Conservation (phyloP, 2,113 vertebrate genomes). For the Tylochromis polylepis region DNA sequence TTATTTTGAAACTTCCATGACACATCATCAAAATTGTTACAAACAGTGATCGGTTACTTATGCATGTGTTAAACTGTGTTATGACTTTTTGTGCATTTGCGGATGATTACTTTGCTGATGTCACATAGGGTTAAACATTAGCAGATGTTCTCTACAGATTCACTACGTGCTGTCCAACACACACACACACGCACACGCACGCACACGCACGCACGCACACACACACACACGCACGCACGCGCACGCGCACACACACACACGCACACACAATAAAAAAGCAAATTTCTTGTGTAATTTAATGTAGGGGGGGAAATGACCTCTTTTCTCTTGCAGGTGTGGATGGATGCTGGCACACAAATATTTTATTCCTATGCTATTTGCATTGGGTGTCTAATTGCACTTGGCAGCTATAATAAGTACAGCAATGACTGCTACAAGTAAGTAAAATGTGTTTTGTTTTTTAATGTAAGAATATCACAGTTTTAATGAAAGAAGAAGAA, state of each 20-base stretch:
- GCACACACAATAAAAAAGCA: neutral
- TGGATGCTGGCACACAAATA: slow-evolving; percentile 81
- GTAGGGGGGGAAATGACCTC: neutral
- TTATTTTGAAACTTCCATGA: too few species aligned
- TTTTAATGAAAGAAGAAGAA: neutral
- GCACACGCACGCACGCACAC: too few species aligned
- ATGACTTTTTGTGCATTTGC: neutral
- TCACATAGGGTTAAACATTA: neutral
- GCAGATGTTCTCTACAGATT: neutral
- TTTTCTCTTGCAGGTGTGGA: slow-evolving; percentile 73
- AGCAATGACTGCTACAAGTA: slow-evolving; percentile 81
- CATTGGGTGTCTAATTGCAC: slow-evolving; percentile 73
- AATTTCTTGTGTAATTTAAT: neutral
- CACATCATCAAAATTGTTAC: slow-evolving; percentile 20
- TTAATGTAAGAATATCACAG: neutral
- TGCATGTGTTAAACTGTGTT: neutral
- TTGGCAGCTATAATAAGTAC: slow-evolving; percentile 81
- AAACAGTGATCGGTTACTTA: neutral
- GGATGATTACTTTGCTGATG: neutral
- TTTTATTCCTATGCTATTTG: slow-evolving; percentile 80
- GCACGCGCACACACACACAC: too few species aligned
- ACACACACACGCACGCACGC: too few species aligned
- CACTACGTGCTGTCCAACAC: neutral
- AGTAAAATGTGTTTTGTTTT: neutral
- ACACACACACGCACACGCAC: too few species aligned